These are phyloP conservation scores for Corapipo altera DNA, from an alignment of 2,113 vertebrate genomes.

Conservation along the genomic window DNA sequence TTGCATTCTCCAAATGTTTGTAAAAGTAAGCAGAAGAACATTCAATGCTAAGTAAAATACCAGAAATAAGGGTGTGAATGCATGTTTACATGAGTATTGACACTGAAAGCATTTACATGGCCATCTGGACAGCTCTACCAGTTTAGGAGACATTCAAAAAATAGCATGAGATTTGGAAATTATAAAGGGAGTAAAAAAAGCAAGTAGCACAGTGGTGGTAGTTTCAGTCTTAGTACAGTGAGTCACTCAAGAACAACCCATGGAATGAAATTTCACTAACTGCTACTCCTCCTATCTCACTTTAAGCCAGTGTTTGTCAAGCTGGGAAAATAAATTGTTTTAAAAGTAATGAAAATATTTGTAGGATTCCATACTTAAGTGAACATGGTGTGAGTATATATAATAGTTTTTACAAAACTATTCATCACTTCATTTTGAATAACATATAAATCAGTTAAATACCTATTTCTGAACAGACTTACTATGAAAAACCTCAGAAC, in stretches of 20 bases:
- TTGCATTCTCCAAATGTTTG: neutral
- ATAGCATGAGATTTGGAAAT: neutral
- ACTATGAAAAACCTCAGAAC: neutral
- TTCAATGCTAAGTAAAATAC: neutral
- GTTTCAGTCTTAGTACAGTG: neutral
- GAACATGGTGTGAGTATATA: neutral
- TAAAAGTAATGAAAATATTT: neutral
- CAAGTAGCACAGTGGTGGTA: neutral
- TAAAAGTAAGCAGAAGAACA: neutral
- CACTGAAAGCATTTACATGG: neutral
- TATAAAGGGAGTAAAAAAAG: neutral
- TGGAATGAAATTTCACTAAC: neutral
- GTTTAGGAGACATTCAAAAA: neutral
- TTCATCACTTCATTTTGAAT: neutral
- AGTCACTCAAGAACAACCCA: neutral
- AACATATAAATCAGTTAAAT: neutral
- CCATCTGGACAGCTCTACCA: conserved; percentile 40
- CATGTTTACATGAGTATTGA: neutral
- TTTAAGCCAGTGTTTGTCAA: neutral
- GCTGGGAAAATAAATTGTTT: neutral
- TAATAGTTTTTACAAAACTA: neutral
- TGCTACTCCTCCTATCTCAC: neutral
- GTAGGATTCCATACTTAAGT: neutral
- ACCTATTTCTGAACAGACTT: neutral
- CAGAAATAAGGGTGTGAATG: neutral